These are phyloP conservation scores for Sinocyclocheilus anshuiensis DNA, from an alignment of 2,113 vertebrate species.

Conservation along the genomic window DNA sequence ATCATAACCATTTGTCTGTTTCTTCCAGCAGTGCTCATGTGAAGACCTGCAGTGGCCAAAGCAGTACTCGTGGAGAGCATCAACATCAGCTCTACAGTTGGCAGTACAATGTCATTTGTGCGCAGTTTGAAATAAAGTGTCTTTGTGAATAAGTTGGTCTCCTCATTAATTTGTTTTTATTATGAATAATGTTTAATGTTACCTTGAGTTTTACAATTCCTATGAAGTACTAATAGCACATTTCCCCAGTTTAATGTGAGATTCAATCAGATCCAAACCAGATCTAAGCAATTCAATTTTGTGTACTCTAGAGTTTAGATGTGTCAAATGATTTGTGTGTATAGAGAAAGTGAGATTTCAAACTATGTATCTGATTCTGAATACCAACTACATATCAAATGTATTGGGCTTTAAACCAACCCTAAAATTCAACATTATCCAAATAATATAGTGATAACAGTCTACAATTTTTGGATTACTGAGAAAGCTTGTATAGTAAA, in stretches of 20 bases:
- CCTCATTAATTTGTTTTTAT: neutral
- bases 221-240: neutral
- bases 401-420: neutral
- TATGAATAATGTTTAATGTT: neutral
- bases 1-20: neutral
- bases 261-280: neutral
- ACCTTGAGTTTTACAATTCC: neutral
- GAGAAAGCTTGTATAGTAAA: neutral
- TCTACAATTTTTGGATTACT: neutral
- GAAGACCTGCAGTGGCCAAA: slow-evolving; percentile 51
- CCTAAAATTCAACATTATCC: neutral
- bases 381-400: neutral
- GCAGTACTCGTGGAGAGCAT: slow-evolving; percentile 39
- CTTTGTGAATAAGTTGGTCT: slow-evolving; percentile 30
- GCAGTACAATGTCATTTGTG: slow-evolving; percentile 36
- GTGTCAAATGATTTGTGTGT: no score
- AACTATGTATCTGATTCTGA: neutral
- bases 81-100: slow-evolving; percentile 15
- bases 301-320: no score
- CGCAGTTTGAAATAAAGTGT: slow-evolving; percentile 70
- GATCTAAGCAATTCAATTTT: no score
- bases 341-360: no score
- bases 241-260: neutral
- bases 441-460: neutral
- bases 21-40: slow-evolving; percentile 51